Base-by-base conservation (phyloP, 2,888 invertebrate species). In the Aspidiotus destructor region DNA sequence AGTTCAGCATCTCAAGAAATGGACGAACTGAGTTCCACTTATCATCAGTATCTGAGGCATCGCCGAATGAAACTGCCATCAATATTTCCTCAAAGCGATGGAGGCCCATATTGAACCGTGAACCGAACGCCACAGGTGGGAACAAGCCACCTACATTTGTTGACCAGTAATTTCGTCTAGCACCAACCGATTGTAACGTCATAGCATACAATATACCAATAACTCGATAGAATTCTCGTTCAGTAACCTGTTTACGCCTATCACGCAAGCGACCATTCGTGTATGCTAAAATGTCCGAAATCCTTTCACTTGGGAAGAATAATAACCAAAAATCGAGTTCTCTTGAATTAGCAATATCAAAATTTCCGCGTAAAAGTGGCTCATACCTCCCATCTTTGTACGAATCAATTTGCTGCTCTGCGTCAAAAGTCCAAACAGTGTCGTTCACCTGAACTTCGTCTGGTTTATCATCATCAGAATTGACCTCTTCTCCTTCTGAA, bases 171-270 rank as follows among this genome's bases (percentile, higher is more conserved):
- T 55, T 15, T 10, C 55, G 55, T n/a, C 55, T 8, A 15, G 55
- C 16, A 10, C 11, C 9, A n/a, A 55, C 8, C 9, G 11, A n/a
- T 55, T 55, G 55, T 10, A 55, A n/a, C 8, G 55, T 55, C 55
- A 55, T 55, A n/a, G n/a, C 55, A n/a, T 55, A 55, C 16, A 55
- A n/a, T n/a, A 55, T 10, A 55, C 55, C 55, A 55, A 55, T 10
- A n/a, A 15, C 8, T 55, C 15, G 9, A 8, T 10, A n/a, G 8
- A 55, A 15, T 15, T 55, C 55, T 55, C 8, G 8, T 15, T 55
- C 55, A 55, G 9, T 10, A 10, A 55, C 16, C 9, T 10, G 9
- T n/a, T 8, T 10, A 55, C 55, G 55, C 8, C 16, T 10, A 10
- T 55, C 55, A 55, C 55, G 16, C 8, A 55, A 55, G 8, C 16